A percentile compares a stretch with the other conserved stretches of the same genome.
These are phyloP conservation scores for Prenolepis imparis DNA, from an alignment of 2,888 invertebrate genomes.

Conservation along the genomic window DNA sequence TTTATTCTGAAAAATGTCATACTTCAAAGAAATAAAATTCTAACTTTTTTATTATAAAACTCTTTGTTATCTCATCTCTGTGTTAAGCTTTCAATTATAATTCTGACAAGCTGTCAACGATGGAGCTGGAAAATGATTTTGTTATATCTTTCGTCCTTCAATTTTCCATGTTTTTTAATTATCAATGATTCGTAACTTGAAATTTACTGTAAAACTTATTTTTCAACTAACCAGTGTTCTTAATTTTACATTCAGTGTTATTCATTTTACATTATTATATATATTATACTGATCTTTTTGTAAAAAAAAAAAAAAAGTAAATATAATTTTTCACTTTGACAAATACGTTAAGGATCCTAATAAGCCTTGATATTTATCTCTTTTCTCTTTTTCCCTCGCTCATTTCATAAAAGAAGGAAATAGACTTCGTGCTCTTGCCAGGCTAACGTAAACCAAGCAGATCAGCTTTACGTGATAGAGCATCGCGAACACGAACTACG, in stretches of 20 bases:
- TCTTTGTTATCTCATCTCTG: not conserved
- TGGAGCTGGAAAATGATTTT: not conserved
- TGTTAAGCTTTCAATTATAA: not conserved
- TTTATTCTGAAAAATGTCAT: not conserved
- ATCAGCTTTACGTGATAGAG: conserved; percentile 75
- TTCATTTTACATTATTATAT: not conserved
- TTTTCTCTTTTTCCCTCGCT: conserved; percentile 46
- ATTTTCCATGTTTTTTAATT: not conserved
- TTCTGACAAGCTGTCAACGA: not conserved
- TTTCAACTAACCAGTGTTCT: not conserved
- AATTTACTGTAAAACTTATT: not conserved
- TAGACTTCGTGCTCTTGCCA: conserved; percentile 60
- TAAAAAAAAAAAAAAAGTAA: not conserved
- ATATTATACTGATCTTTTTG: not conserved
- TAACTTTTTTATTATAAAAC: not conserved
- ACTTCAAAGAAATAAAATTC: not conserved
- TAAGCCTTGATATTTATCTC: conserved; percentile 52
- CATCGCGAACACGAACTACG: conserved; percentile 61
- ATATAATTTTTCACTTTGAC: not conserved
- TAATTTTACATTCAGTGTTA: not conserved
- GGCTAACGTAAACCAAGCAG: conserved; percentile 72
- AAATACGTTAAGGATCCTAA: conserved; percentile 46
- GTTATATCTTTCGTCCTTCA: not conserved
- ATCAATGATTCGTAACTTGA: not conserved
- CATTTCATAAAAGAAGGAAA: conserved; percentile 52